phyloP scores from a whole-genome alignment of 2,888 invertebrate genomes.

The Gastrophysa polygoni region DNA sequence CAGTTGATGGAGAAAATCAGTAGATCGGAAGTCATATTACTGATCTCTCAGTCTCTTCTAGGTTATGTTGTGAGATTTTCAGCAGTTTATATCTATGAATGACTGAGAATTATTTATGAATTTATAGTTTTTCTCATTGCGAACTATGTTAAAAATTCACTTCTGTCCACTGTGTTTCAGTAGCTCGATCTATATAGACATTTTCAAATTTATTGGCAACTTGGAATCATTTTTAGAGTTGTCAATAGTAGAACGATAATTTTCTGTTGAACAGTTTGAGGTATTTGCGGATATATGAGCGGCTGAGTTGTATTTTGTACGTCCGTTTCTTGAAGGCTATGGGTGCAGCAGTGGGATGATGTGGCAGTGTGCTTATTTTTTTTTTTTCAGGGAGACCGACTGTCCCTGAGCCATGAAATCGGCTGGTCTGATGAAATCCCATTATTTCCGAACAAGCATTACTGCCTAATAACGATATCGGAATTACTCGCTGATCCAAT shows the following conservation, averaged over 20 bases:
- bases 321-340: conserved; percentile 54
- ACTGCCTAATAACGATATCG: too few relatives aligned
- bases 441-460: neutral
- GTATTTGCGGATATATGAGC: conserved; percentile 51
- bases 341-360: conserved; percentile 47
- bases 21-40: too few relatives aligned
- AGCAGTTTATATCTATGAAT: neutral
- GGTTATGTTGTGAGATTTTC: too few relatives aligned
- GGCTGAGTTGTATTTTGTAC: conserved; percentile 53
- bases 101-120: neutral
- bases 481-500: too few relatives aligned
- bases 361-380: conserved; percentile 54
- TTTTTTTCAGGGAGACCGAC: conserved; percentile 55
- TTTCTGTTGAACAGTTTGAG: conserved; percentile 42
- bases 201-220: neutral
- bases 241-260: conserved; percentile 7
- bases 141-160: too few relatives aligned
- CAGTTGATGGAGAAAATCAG: too few relatives aligned
- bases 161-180: too few relatives aligned
- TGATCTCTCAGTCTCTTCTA: neutral
- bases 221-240: neutral
- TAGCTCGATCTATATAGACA: neutral
- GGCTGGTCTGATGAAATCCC: conserved; percentile 19
- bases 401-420: conserved; percentile 46
- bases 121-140: neutral